phyloP scores from a whole-genome alignment of 2,113 vertebrate species.

The Ploceus nigricollis region DNA sequence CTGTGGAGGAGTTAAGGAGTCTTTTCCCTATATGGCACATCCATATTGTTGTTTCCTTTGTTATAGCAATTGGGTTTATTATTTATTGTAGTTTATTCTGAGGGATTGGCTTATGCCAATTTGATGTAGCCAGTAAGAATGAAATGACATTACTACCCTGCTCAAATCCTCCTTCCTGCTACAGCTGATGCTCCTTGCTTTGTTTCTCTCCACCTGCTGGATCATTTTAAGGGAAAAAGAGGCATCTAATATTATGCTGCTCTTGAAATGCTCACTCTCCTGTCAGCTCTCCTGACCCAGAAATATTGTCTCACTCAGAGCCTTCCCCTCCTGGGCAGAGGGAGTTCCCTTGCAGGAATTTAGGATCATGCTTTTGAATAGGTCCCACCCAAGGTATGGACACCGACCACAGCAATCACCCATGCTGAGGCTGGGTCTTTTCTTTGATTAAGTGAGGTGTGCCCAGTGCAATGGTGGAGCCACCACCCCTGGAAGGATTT shows the following conservation, averaged over 20 bases:
- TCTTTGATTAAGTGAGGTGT: not conserved
- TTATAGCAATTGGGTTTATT: not conserved
- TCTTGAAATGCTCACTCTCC: not conserved
- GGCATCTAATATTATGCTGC: not conserved
- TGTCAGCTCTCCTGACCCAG: not conserved
- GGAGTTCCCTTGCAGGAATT: accelerated
- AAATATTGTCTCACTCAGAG: not conserved
- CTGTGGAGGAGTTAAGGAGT: not conserved
- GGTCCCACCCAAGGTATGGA: not conserved
- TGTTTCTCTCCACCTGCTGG: not conserved
- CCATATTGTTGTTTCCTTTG: not conserved
- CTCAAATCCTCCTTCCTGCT: not conserved
- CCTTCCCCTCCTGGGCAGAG: not conserved
- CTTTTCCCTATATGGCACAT: not conserved
- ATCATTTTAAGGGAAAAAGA: not conserved
- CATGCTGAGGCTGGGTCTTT: accelerated
- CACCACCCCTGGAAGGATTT: not conserved
- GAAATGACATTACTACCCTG: not conserved
- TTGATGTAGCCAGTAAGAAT: not conserved
- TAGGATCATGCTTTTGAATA: not conserved
- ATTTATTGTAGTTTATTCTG: not conserved
- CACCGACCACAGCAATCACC: not conserved
- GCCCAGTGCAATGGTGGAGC: not conserved
- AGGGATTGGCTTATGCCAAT: not conserved
- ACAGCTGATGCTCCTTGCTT: not conserved